Evolutionary conservation across 2,113 vertebrate genomes (phyloP), one percentile per base, ranked within the genome.

Genomic region (Malurus elegans): DNA sequence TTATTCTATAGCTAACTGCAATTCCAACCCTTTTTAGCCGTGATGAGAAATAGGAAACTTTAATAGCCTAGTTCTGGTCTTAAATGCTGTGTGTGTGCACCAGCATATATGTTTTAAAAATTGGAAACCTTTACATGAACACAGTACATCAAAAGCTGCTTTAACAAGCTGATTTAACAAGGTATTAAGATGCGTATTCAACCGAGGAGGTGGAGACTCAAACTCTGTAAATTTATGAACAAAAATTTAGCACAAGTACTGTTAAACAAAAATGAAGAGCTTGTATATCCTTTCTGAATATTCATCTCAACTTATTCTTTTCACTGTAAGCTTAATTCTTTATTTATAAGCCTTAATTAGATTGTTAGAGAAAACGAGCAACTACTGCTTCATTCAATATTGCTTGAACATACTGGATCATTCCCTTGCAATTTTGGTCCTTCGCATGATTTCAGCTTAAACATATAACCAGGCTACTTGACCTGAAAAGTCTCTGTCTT

Each of bases 91-190:
- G 58, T 0, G 3, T 94, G 54, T 88, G 81, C 74, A 86, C 58
- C 38, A 65, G 87, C 74, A 91, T 87, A 50, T 57, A 75, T 38
- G 15, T 89, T 74, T 89, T 51, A 72, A 93, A 93, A 93, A 89
- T 17, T 3, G 1, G 61, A 76, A 94, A 90, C n/a, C 14, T 78
- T 80, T 92, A 73, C 75, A 58, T 32, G 50, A 93, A 76, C 60
- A 54, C 16, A 71, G 53, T 70, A 90, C 83, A 94, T 86, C 75
- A 83, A 90, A 94, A 83, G 50, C 75, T 86, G n/a, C 15, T 90
- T 92, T 93, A 94, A 96, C 58, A 86, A 92, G 45, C 79, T 74
- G 64, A 58, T 90, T 94, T 91, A 93, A 95, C 58, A 91, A 93
- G 66, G 42, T 66, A 86, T 87, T 89, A 81, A 87, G 84, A 94